Percentiles rank a stretch among this genome's conserved stretches.
phyloP scores from a whole-genome alignment of 2,888 invertebrate genomes.

The Nebria brevicollis region DNA sequence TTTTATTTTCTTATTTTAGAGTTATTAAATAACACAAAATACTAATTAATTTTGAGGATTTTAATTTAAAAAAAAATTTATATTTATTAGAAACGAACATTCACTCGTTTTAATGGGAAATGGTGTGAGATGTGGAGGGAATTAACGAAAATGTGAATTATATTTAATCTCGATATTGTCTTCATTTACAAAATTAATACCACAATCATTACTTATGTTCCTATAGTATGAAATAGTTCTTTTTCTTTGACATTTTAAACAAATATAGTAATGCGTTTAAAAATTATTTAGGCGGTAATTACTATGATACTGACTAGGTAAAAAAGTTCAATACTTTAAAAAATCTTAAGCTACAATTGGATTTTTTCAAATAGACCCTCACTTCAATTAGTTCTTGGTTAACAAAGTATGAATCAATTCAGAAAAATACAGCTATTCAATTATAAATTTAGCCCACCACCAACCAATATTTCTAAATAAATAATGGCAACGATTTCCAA shows the following conservation, averaged over 20 bases:
- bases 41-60: too few relatives aligned
- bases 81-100: too few relatives aligned
- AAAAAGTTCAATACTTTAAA: constrained; percentile 46
- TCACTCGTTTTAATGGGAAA: background rate
- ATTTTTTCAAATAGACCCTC: background rate
- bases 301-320: constrained; percentile 49
- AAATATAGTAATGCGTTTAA: constrained; percentile 22
- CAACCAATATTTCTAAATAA: background rate
- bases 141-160: background rate
- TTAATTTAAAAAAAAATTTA: too few relatives aligned
- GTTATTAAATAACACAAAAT: too few relatives aligned
- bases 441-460: background rate
- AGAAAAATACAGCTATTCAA: background rate
- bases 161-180: constrained; percentile 31
- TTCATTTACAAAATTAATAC: constrained; percentile 46
- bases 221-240: constrained; percentile 14
- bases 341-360: constrained; percentile 17
- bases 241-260: constrained; percentile 19
- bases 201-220: constrained; percentile 38
- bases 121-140: background rate
- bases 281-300: constrained; percentile 48
- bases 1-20: too few relatives aligned
- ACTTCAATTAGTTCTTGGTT: background rate
- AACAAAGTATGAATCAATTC: background rate
- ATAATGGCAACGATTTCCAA: background rate